Percentiles rank a stretch among this genome's conserved stretches.
These are phyloP conservation scores for Drosophila kanapiae DNA, from an alignment of 1,140 invertebrate genomes.

Conservation along the genomic window DNA sequence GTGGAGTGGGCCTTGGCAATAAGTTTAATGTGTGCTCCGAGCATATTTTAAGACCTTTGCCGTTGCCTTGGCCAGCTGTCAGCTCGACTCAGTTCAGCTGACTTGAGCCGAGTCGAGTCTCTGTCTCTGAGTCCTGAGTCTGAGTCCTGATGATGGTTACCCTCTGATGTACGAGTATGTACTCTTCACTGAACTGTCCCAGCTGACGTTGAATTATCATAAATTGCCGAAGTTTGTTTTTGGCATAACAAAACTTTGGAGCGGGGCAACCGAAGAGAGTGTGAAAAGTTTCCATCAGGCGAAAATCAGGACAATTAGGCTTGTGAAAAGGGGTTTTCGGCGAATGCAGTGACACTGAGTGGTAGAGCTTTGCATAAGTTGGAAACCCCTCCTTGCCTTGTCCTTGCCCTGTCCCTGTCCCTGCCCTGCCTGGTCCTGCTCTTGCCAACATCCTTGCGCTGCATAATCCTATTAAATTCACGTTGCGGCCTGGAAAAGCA, in stretches of 20 bases:
- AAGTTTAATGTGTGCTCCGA: conserved; percentile 82
- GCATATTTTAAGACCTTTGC: conserved; percentile 73
- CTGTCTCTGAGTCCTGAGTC: no score
- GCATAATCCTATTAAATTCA: conserved; percentile 84
- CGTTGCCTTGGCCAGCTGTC: conserved; percentile 67
- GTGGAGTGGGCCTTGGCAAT: conserved; percentile 54
- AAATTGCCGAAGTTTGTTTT: conserved; percentile 84
- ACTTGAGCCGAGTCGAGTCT: no score
- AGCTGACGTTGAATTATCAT: conserved; percentile 84
- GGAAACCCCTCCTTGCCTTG: background rate
- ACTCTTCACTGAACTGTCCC: conserved; percentile 78
- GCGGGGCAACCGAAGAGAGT: conserved; percentile 36
- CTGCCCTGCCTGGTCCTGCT: conserved; percentile 29
- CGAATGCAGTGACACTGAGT: conserved; percentile 35
- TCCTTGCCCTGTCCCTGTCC: background rate
- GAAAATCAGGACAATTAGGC: conserved; percentile 79
- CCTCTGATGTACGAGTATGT: conserved; percentile 55
- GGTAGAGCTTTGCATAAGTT: conserved; percentile 79
- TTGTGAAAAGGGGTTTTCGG: conserved; percentile 31
- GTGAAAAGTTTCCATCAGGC: conserved; percentile 77
- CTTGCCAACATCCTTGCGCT: conserved; percentile 59
- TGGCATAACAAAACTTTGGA: conserved; percentile 78
- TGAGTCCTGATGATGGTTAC: conserved; percentile 65
- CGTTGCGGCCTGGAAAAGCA: conserved; percentile 65
- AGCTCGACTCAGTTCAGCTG: conserved; percentile 56